A percentile compares a stretch with the other conserved stretches of the same genome.
Conservation (phyloP, 2,797 vertebrate species). For the Hoplostethus atlanticus region DNA sequence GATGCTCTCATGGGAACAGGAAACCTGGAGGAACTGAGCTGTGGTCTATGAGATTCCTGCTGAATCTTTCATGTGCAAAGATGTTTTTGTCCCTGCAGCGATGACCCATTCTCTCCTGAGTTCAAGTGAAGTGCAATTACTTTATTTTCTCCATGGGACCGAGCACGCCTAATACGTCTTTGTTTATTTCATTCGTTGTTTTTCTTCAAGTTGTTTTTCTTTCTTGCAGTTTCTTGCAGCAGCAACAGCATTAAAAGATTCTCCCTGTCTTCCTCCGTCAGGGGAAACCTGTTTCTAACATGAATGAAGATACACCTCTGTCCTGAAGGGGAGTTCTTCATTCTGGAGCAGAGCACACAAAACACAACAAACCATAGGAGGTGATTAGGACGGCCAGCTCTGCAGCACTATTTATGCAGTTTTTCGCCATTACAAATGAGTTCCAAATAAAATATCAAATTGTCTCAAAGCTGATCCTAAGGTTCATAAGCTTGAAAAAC, state of each 20-base stretch:
- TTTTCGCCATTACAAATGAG: not conserved
- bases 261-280: slow-evolving; percentile 24
- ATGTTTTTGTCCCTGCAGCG: slow-evolving; percentile 43
- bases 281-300: slow-evolving; percentile 42
- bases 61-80: slow-evolving; percentile 72
- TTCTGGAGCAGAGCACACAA: slow-evolving; percentile 52
- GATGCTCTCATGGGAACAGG: slow-evolving; percentile 32
- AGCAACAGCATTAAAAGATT: slow-evolving; percentile 24
- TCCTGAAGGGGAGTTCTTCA: slow-evolving; percentile 46
- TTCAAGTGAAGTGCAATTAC: slow-evolving; percentile 75
- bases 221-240: slow-evolving; percentile 5
- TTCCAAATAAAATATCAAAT: not conserved
- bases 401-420: not conserved
- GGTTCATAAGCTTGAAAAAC: too few species aligned
- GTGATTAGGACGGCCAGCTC: slow-evolving; percentile 38
- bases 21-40: slow-evolving; percentile 53
- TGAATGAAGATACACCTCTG: slow-evolving; percentile 38
- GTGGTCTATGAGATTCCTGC: slow-evolving; percentile 47
- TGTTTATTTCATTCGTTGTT: slow-evolving; percentile 45
- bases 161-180: slow-evolving; percentile 32
- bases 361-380: slow-evolving; percentile 47
- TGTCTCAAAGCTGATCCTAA: not conserved
- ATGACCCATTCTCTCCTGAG: slow-evolving; percentile 52
- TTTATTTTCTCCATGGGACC: slow-evolving; percentile 66
- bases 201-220: slow-evolving; percentile 1